Evolutionary conservation across 2,888 invertebrate species (phyloP).

Genomic region (Acronicta psi): DNA sequence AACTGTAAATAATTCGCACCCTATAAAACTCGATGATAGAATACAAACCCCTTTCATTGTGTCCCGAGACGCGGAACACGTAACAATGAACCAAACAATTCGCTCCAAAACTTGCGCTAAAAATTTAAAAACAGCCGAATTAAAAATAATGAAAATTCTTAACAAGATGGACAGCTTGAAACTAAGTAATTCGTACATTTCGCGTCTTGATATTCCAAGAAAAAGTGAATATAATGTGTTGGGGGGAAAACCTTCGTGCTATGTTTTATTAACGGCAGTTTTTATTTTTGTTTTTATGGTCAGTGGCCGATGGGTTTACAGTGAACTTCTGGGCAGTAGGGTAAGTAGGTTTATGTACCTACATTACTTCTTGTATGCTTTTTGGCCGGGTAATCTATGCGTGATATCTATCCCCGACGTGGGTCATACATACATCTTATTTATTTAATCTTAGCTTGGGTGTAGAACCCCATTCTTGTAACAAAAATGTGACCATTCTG

Average conservation of each 20-base stretch:
- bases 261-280: constrained; percentile 18
- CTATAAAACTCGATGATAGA: constrained; percentile 66
- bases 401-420: too few relatives aligned
- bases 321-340: constrained; percentile 60
- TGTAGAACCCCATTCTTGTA: too few relatives aligned
- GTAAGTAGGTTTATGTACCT: constrained; percentile 52
- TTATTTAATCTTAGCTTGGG: too few relatives aligned
- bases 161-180: constrained; percentile 75
- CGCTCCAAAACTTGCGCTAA: constrained; percentile 72
- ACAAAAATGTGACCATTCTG: too few relatives aligned
- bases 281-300: constrained; percentile 46
- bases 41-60: constrained; percentile 60
- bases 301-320: constrained; percentile 61
- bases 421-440: too few relatives aligned
- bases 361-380: too few relatives aligned
- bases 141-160: constrained; percentile 76
- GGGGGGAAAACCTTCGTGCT: constrained; percentile 23
- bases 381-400: too few relatives aligned
- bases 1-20: constrained; percentile 54
- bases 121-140: constrained; percentile 76
- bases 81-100: constrained; percentile 65
- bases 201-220: constrained; percentile 62
- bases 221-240: constrained; percentile 10
- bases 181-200: constrained; percentile 67
- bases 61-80: constrained; percentile 21